Evolutionary conservation across 2,888 invertebrate species (phyloP).

Genomic region (Furcula furcula): DNA sequence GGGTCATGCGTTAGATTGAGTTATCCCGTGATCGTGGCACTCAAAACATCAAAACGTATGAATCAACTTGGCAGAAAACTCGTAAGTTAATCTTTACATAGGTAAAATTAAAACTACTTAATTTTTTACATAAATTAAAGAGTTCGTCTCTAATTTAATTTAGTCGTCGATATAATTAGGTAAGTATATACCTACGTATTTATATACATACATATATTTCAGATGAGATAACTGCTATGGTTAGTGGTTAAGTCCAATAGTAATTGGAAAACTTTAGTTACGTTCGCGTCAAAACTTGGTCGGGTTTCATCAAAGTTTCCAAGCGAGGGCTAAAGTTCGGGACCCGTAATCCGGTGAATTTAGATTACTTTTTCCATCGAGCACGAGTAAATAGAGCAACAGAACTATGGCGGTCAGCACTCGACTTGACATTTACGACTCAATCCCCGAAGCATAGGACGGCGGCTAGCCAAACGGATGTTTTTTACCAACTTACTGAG

Average conservation of each 20-base stretch:
- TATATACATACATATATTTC: too few species aligned
- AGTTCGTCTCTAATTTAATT: too few species aligned
- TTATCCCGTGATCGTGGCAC: too few species aligned
- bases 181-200: too few species aligned
- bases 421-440: slow-evolving; percentile 78
- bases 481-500: slow-evolving; percentile 61
- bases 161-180: too few species aligned
- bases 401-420: slow-evolving; percentile 66
- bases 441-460: slow-evolving; percentile 71
- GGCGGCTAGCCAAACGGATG: slow-evolving; percentile 57
- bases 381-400: slow-evolving; percentile 65
- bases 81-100: too few species aligned
- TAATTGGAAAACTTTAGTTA: slow-evolving; percentile 53
- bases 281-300: slow-evolving; percentile 40
- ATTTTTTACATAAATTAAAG: too few species aligned
- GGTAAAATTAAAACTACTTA: too few species aligned
- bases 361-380: slow-evolving; percentile 52
- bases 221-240: slow-evolving; percentile 24
- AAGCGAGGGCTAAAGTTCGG: slow-evolving; percentile 45
- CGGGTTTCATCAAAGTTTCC: slow-evolving; percentile 54
- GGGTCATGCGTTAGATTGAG: too few species aligned
- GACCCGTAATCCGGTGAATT: slow-evolving; percentile 52
- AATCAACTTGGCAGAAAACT: too few species aligned
- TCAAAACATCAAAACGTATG: too few species aligned
- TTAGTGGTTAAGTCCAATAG: slow-evolving; percentile 34